phyloP scores from a whole-genome alignment of 2,113 vertebrate genomes.

The Poeciliopsis retropinna region DNA sequence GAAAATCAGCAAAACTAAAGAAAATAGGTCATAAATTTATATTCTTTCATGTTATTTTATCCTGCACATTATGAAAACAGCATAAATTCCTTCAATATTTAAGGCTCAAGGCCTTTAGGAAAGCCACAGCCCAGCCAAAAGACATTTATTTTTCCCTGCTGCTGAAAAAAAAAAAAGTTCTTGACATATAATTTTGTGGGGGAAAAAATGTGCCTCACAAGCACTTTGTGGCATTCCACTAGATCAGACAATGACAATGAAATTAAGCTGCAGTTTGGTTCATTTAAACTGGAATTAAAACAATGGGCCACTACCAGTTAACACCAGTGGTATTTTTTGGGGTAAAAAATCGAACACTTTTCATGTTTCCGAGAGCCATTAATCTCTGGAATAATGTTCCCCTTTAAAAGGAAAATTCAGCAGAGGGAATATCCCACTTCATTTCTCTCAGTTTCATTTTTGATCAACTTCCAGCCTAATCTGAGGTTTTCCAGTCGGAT shows the following conservation, averaged over 20 bases:
- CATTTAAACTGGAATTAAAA: neutral
- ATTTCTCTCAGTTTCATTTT: neutral
- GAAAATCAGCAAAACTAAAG: neutral
- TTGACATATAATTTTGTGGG: slow-evolving; percentile 66
- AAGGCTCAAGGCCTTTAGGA: slow-evolving; percentile 2
- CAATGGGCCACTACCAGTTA: neutral
- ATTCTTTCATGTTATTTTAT: slow-evolving; percentile 11
- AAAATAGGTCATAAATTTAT: neutral
- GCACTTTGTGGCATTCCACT: slow-evolving; percentile 16
- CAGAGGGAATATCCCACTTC: slow-evolving; percentile 4
- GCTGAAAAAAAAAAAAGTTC: slow-evolving; percentile 27
- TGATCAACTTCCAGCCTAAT: slow-evolving; percentile 21
- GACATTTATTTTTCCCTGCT: slow-evolving; percentile 34
- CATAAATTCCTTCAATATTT: slow-evolving; percentile 19
- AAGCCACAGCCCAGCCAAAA: slow-evolving; percentile 26
- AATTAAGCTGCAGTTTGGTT: neutral
- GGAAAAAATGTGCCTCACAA: slow-evolving; percentile 33
- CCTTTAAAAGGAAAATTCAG: slow-evolving; percentile 7
- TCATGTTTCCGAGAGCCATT: neutral
- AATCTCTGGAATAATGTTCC: neutral
- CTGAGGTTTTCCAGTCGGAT: neutral
- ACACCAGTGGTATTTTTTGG: neutral
- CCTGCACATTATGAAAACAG: neutral
- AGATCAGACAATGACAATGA: slow-evolving; percentile 14
- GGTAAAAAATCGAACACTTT: neutral